phyloP scores from a whole-genome alignment of 1,140 invertebrate species.

The Asobara japonica region DNA sequence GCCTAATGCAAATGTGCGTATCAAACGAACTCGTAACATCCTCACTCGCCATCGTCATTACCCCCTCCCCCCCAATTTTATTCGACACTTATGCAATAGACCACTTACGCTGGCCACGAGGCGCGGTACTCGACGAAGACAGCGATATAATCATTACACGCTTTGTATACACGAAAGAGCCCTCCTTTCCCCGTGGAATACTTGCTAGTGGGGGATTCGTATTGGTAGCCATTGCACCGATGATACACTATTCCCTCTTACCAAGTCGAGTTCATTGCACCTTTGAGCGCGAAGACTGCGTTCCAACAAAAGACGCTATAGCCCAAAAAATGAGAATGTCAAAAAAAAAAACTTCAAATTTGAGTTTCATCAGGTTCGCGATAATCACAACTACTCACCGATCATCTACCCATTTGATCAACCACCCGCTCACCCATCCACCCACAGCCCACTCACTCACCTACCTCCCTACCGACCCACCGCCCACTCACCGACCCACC shows the following conservation, averaged over 20 bases:
- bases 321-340: background rate
- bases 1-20: too few species aligned
- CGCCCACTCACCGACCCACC: too few species aligned
- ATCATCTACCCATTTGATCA: too few species aligned
- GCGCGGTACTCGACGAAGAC: background rate
- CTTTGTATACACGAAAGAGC: background rate
- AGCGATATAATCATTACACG: background rate
- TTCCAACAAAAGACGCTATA: too few species aligned
- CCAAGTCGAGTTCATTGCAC: conserved; percentile 65
- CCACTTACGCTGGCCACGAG: conserved; percentile 19
- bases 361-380: background rate
- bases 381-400: too few species aligned
- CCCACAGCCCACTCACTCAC: too few species aligned
- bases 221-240: conserved; percentile 57
- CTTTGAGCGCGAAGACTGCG: conserved; percentile 52
- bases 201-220: background rate
- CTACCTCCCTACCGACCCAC: too few species aligned
- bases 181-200: background rate
- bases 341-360: background rate
- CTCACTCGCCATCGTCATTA: background rate
- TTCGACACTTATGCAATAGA: conserved; percentile 39
- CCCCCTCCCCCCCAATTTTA: conserved; percentile 9
- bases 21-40: background rate
- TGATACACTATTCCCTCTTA: conserved; percentile 56
- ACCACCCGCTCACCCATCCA: too few species aligned